A percentile compares a stretch with the other conserved stretches of the same genome.
These are phyloP conservation scores for Alsophila aescularia DNA, from an alignment of 2,888 invertebrate genomes.

Conservation along the genomic window DNA sequence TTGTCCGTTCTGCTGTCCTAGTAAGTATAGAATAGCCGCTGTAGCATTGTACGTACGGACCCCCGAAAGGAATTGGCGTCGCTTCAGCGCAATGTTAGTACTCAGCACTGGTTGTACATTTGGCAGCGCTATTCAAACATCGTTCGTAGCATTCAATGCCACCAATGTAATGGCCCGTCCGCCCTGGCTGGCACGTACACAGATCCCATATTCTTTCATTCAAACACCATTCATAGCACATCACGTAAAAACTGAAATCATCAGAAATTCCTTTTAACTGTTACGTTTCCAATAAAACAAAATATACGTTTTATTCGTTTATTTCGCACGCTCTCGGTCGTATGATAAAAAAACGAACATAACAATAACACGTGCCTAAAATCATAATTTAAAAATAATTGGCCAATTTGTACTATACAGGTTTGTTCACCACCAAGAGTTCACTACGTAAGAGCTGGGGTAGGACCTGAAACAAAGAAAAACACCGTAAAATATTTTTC, in stretches of 20 bases:
- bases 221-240: constrained; percentile 11
- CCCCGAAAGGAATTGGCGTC: constrained; percentile 2
- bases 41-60: background rate
- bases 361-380: constrained; percentile 24
- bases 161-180: constrained; percentile 13
- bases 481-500: background rate
- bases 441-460: constrained; percentile 33
- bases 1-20: too few relatives aligned
- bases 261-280: background rate
- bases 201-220: constrained; percentile 17
- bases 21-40: too few relatives aligned
- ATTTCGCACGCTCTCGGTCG: constrained; percentile 25
- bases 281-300: constrained; percentile 13
- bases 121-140: constrained; percentile 8
- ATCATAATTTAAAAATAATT: constrained; percentile 17
- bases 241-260: constrained; percentile 18
- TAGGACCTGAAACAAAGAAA: constrained; percentile 44
- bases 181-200: constrained; percentile 15
- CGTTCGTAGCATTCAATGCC: background rate
- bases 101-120: constrained; percentile 12
- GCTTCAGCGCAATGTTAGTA: constrained; percentile 8
- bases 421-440: constrained; percentile 43
- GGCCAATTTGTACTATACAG: constrained; percentile 10
- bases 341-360: constrained; percentile 19
- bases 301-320: constrained; percentile 28